These are phyloP conservation scores for Rhynchotus rufescens DNA, from an alignment of 2,797 vertebrate genomes.

Conservation along the genomic window DNA sequence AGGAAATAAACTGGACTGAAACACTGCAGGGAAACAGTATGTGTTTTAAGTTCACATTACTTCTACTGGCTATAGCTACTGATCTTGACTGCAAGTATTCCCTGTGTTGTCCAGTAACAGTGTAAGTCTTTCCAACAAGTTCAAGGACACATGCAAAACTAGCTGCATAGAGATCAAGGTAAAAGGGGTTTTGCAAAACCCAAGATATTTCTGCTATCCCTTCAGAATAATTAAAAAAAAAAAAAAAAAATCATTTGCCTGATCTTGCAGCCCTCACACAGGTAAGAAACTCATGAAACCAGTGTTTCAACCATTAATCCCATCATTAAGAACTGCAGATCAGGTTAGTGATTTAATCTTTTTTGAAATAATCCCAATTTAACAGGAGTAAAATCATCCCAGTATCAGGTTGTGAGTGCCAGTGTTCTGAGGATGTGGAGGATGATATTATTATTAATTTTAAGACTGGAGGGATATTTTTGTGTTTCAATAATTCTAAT, in stretches of 20 bases:
- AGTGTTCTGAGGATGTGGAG: not conserved
- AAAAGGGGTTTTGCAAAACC: not conserved
- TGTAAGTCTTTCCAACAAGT: rapidly evolving
- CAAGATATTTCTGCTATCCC: not conserved
- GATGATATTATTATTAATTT: slow-evolving; percentile 9
- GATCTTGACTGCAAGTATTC: not conserved
- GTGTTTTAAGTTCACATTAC: not conserved
- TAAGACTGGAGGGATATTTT: slow-evolving; percentile 1
- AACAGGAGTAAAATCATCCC: not conserved
- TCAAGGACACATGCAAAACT: not conserved
- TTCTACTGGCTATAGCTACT: not conserved
- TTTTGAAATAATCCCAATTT: not conserved
- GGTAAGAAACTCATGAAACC: not conserved
- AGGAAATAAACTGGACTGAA: not conserved
- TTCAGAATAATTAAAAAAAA: not conserved
- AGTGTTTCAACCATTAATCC: not conserved
- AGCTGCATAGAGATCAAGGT: not conserved
- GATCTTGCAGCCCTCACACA: not conserved
- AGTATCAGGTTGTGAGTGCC: not conserved
- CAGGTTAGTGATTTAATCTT: not conserved
- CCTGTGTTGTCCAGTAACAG: rapidly evolving
- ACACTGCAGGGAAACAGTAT: not conserved
- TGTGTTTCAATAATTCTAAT: slow-evolving; percentile 17
- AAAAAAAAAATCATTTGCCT: not conserved
- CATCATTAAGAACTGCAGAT: not conserved